phyloP scores from a whole-genome alignment of 2,113 vertebrate species.

The Oncorhynchus kisutch region DNA sequence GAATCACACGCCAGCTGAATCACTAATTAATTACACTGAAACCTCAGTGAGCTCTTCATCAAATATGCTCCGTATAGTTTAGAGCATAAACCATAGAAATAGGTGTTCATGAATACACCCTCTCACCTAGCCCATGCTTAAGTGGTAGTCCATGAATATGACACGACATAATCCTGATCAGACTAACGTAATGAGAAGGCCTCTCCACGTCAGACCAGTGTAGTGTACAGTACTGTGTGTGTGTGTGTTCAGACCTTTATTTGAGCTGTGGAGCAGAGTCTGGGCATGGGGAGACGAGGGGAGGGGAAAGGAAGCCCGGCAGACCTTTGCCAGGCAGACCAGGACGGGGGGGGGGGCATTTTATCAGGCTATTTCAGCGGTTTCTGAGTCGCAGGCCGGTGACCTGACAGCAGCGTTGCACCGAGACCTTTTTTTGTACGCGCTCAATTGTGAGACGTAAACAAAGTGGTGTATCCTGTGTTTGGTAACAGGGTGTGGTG shows the following conservation, averaged over 20 bases:
- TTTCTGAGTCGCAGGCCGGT: slow-evolving; percentile 78
- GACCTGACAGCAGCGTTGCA: slow-evolving; percentile 86
- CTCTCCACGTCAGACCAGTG: slow-evolving; percentile 15
- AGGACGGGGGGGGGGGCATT: slow-evolving; percentile 76
- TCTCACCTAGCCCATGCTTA: background rate
- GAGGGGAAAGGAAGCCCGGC: slow-evolving; percentile 65
- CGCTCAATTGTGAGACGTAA: slow-evolving; percentile 98
- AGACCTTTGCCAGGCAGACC: slow-evolving; percentile 85
- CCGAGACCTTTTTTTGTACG: slow-evolving; percentile 95
- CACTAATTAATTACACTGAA: slow-evolving; percentile 9
- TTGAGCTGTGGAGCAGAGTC: background rate
- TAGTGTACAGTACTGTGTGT: background rate
- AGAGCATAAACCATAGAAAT: slow-evolving; percentile 3
- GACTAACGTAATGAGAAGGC: background rate
- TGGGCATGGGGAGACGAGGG: slow-evolving; percentile 32
- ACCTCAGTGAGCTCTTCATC: slow-evolving; percentile 21
- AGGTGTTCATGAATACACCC: background rate
- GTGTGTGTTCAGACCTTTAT: slow-evolving; percentile 17
- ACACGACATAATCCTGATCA: slow-evolving; percentile 13
- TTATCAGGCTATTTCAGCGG: slow-evolving; percentile 93
- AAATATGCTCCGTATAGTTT: background rate
- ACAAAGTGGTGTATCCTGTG: slow-evolving; percentile 99
- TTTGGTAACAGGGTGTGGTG: slow-evolving; percentile 98
- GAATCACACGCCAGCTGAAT: slow-evolving; percentile 44
- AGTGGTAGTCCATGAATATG: slow-evolving; percentile 24